Conservation (phyloP, 2,113 vertebrate species). For the Petrocephalus microphthalmus region DNA sequence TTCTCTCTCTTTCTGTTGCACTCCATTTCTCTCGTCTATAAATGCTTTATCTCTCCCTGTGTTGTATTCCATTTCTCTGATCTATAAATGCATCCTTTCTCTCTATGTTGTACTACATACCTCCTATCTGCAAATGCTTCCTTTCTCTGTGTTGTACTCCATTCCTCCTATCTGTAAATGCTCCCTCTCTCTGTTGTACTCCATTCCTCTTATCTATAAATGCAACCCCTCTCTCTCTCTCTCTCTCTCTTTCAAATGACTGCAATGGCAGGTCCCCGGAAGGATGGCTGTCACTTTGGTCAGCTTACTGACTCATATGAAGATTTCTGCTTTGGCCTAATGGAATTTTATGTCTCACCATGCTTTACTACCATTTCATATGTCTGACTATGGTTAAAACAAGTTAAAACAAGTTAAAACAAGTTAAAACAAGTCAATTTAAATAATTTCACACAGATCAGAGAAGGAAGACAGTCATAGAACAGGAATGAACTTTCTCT, state of each 20-base stretch:
- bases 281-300: neutral
- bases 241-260: neutral
- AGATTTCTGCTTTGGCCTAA: neutral
- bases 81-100: too few species aligned
- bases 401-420: neutral
- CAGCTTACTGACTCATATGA: neutral
- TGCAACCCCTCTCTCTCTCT: too few species aligned
- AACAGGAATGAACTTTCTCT: neutral
- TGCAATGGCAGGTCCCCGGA: neutral
- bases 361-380: neutral
- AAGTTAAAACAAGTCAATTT: neutral
- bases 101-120: too few species aligned
- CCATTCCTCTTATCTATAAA: too few species aligned
- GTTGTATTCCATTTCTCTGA: too few species aligned
- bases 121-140: too few species aligned
- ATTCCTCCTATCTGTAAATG: too few species aligned
- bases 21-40: too few species aligned
- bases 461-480: neutral
- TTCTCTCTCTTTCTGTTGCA: too few species aligned
- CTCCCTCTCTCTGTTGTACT: too few species aligned
- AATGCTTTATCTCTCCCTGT: too few species aligned
- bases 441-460: neutral
- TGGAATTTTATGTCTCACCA: neutral
- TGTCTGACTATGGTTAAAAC: neutral
- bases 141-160: too few species aligned